Evolutionary conservation across 2,888 invertebrate species (phyloP), one percentile per base, ranked within the genome.

Genomic region (Epiperipatus broadwayi): DNA sequence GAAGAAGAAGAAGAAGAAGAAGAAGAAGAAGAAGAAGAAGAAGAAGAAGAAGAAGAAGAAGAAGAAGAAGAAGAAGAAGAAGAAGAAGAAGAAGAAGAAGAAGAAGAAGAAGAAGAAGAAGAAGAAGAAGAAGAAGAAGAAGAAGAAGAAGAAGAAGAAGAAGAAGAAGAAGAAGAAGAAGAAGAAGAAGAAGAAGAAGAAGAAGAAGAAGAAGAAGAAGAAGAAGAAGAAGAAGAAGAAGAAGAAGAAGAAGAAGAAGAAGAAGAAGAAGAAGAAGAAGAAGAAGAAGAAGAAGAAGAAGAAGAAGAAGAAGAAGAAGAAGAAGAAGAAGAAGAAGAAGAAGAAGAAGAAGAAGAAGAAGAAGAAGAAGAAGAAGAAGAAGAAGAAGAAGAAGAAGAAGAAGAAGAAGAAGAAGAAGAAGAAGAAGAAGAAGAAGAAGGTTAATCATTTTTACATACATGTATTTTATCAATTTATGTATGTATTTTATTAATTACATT

Each of bases 341-440:
- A 25, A 8, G 25, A 25, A n/a, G 25, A 25, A n/a, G 25, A 25
- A n/a, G 8, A 8, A 25, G 25, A n/a, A 25, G n/a, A n/a, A 25
- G n/a, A n/a, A 25, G n/a, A 8, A 25, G 25, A 8, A n/a, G 25
- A n/a, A 25, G 25, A n/a, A 25, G 8, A 8, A 8, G 8, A n/a
- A 25, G 8, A 25, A 8, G 8, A 25, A n/a, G 25, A 25, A 40
- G 21, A 27, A 41, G 12, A 40, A 40, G 22, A 12, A 15, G 31
- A 14, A 33, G 25, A 41, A 27, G 10, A 40, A 21, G 16, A 18
- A 28, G 16, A 19, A 41, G 18, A 33, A 40, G 12, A 32, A 32
- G 14, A 29, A 29, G 3, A 41, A 41, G 29, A 33, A 40, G 5
- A 40, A 40, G 31, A 16, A 40, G n/a, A n/a, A n/a, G n/a, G n/a